Evolutionary conservation across 2,797 vertebrate genomes (phyloP).

Genomic region (Discoglossus pictus): DNA sequence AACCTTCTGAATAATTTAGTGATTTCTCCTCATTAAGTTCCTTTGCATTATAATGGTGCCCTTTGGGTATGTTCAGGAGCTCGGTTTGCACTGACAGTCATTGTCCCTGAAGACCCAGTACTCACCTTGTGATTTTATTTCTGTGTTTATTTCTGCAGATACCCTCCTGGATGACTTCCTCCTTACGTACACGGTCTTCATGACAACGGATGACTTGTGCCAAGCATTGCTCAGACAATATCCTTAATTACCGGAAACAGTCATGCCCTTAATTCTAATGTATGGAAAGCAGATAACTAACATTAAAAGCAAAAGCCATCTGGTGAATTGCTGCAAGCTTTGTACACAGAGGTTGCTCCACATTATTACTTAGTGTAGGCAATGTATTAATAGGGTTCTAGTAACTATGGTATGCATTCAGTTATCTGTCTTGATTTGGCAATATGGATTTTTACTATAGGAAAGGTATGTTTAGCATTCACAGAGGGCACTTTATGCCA

Average conservation of each 20-base stretch:
- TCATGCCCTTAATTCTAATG: slow-evolving; percentile 11
- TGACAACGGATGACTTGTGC: slow-evolving; percentile 93
- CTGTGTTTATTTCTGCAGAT: slow-evolving; percentile 72
- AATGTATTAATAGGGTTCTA: neutral
- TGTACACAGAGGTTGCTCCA: slow-evolving; percentile 24
- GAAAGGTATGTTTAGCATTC: too few relatives aligned
- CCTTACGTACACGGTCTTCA: slow-evolving; percentile 94
- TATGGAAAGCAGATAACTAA: slow-evolving; percentile 45
- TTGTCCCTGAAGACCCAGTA: slow-evolving; percentile 9
- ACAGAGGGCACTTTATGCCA: too few relatives aligned
- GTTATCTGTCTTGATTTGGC: too few relatives aligned
- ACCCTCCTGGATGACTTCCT: slow-evolving; percentile 94
- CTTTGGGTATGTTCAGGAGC: slow-evolving; percentile 35
- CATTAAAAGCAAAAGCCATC: slow-evolving; percentile 54
- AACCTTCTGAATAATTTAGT: slow-evolving; percentile 25
- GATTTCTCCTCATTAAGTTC: slow-evolving; percentile 40
- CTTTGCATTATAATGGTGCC: slow-evolving; percentile 15
- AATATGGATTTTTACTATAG: too few relatives aligned
- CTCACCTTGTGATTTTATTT: slow-evolving; percentile 47
- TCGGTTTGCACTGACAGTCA: slow-evolving; percentile 8
- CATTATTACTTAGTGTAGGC: neutral
- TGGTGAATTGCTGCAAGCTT: slow-evolving; percentile 49
- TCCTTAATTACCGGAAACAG: slow-evolving; percentile 74
- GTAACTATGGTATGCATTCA: too few relatives aligned
- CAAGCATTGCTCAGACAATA: slow-evolving; percentile 96